These are phyloP conservation scores for Pasiphila rectangulata DNA, from an alignment of 2,888 invertebrate species.

Conservation along the genomic window DNA sequence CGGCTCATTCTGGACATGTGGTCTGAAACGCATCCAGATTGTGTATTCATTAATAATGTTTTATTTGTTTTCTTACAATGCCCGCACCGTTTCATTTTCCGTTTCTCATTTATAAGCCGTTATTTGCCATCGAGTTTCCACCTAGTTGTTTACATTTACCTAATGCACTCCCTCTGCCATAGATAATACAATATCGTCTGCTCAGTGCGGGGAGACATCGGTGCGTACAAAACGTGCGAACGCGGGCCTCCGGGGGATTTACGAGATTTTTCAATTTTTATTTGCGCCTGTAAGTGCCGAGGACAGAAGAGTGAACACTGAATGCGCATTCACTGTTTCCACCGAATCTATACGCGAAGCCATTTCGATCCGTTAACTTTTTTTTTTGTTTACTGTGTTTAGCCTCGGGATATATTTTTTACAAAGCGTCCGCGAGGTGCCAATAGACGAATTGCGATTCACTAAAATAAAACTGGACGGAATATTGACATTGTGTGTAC, in stretches of 20 bases:
- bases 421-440: conserved; percentile 11
- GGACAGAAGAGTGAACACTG: conserved; percentile 40
- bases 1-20: too few species aligned
- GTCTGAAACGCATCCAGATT: too few species aligned
- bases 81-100: too few species aligned
- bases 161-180: conserved; percentile 15
- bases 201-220: conserved; percentile 50
- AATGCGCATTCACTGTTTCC: conserved; percentile 44
- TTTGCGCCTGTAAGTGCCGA: conserved; percentile 73
- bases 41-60: too few species aligned
- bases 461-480: conserved; percentile 23
- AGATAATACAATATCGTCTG: conserved; percentile 47
- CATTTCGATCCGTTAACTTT: conserved; percentile 37
- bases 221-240: conserved; percentile 65
- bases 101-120: too few species aligned
- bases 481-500: conserved; percentile 5
- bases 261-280: conserved; percentile 76
- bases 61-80: too few species aligned
- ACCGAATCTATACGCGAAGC: conserved; percentile 33
- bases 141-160: conserved; percentile 17
- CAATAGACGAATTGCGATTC: conserved; percentile 11
- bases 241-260: conserved; percentile 63
- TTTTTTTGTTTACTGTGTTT: conserved; percentile 30
- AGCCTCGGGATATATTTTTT: conserved; percentile 20
- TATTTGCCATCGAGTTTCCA: neutral